A percentile compares a stretch with the other conserved stretches of the same genome.
These are phyloP conservation scores for Sabellastarte sp. DNA, from an alignment of 2,888 invertebrate species.

Conservation along the genomic window DNA sequence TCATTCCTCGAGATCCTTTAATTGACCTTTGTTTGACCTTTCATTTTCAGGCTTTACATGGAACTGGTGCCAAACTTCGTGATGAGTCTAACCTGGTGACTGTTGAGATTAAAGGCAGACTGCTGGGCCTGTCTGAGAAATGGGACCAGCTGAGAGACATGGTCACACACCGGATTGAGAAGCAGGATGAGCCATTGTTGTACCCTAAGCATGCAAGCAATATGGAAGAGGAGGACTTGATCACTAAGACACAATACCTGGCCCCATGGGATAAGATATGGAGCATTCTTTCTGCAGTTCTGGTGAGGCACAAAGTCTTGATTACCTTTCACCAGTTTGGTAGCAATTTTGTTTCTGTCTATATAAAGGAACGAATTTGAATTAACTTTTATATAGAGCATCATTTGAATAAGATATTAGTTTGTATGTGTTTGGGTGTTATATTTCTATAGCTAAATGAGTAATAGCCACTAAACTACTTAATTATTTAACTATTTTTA, in stretches of 20 bases:
- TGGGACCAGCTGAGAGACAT: constrained; percentile 84
- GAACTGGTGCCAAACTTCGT: constrained; percentile 78
- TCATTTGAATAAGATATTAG: too few relatives aligned
- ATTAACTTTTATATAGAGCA: too few relatives aligned
- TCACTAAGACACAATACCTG: constrained; percentile 88
- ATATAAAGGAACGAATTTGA: too few relatives aligned
- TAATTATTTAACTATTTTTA: too few relatives aligned
- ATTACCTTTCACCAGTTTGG: too few relatives aligned
- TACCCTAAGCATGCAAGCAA: constrained; percentile 98
- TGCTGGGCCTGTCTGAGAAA: constrained; percentile 69
- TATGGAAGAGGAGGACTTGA: constrained; percentile 99
- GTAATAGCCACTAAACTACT: too few relatives aligned
- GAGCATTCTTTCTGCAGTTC: constrained; percentile 88
- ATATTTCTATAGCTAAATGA: too few relatives aligned
- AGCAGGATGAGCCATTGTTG: constrained; percentile 89
- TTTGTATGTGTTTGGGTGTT: too few relatives aligned
- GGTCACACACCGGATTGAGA: constrained; percentile 71
- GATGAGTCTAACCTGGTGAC: constrained; percentile 67
- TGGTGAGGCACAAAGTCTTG: too few relatives aligned
- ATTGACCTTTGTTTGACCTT: too few relatives aligned
- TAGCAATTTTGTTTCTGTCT: too few relatives aligned
- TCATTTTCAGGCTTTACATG: constrained; percentile 65
- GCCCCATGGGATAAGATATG: constrained; percentile 94
- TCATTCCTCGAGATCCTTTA: too few relatives aligned
- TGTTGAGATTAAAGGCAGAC: constrained; percentile 47